These are phyloP conservation scores for Serrognathus titanus DNA, from an alignment of 2,888 invertebrate genomes.

Conservation along the genomic window DNA sequence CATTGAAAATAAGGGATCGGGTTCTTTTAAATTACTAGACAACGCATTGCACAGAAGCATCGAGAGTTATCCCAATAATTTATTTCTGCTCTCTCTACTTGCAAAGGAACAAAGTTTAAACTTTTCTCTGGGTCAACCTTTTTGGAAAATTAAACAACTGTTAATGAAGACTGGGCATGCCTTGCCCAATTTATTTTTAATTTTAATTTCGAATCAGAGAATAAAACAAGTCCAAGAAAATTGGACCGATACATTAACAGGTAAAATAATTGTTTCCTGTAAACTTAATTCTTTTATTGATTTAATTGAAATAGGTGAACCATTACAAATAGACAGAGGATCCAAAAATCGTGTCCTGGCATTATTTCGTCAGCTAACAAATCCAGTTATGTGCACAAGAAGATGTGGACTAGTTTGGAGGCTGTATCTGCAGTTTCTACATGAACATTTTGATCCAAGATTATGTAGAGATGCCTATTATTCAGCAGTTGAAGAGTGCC, in stretches of 20 bases:
- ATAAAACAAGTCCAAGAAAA: slow-evolving; percentile 36
- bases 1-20: slow-evolving; percentile 37
- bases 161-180: slow-evolving; percentile 49
- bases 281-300: background rate
- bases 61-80: slow-evolving; percentile 57
- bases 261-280: slow-evolving; percentile 25
- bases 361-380: slow-evolving; percentile 42
- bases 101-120: slow-evolving; percentile 48
- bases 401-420: slow-evolving; percentile 61
- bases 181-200: slow-evolving; percentile 49
- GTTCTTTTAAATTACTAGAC: slow-evolving; percentile 46
- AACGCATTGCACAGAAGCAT: slow-evolving; percentile 47
- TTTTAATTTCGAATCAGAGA: slow-evolving; percentile 47
- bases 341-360: slow-evolving; percentile 43
- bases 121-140: slow-evolving; percentile 47
- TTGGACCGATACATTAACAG: slow-evolving; percentile 40
- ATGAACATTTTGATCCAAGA: slow-evolving; percentile 44
- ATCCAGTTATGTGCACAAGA: slow-evolving; percentile 43
- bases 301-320: slow-evolving; percentile 33
- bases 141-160: slow-evolving; percentile 54
- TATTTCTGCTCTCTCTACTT: slow-evolving; percentile 53
- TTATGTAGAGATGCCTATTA: slow-evolving; percentile 50
- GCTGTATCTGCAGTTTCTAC: slow-evolving; percentile 58
- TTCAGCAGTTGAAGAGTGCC: slow-evolving; percentile 60
- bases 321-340: slow-evolving; percentile 31